A percentile compares a stretch with the other conserved stretches of the same genome.
Conservation (phyloP, 2,113 vertebrate genomes). For the Entomyzon cyanotis region DNA sequence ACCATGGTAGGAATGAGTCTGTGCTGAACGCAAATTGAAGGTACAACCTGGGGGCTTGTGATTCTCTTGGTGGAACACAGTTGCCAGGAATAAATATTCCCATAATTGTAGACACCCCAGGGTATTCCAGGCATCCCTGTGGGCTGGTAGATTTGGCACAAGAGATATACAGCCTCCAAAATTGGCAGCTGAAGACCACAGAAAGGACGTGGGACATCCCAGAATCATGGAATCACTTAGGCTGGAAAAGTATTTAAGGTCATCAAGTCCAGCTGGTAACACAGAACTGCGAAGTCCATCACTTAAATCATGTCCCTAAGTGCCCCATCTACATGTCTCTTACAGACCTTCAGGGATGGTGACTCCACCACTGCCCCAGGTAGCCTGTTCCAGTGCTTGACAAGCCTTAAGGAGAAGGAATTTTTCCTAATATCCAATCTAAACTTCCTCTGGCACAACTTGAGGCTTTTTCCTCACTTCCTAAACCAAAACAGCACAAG, state of each 20-base stretch:
- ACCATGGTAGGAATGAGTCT: background rate
- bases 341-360: background rate
- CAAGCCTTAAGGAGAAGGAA: no score
- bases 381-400: background rate
- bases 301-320: background rate
- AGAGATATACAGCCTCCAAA: background rate
- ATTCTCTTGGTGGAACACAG: background rate
- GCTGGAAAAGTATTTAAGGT: background rate
- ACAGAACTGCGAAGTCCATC: background rate
- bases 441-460: background rate
- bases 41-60: rapidly evolving
- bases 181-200: background rate
- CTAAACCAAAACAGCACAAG: background rate
- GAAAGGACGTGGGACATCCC: background rate
- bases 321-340: background rate
- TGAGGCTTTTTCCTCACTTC: background rate
- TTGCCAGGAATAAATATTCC: background rate
- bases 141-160: background rate
- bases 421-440: background rate
- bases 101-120: background rate
- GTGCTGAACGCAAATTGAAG: background rate
- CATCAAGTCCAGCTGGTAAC: rapidly evolving
- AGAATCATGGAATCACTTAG: background rate
- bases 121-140: background rate
- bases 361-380: background rate